phyloP scores from a whole-genome alignment of 2,113 vertebrate species.

The Columbina picui region DNA sequence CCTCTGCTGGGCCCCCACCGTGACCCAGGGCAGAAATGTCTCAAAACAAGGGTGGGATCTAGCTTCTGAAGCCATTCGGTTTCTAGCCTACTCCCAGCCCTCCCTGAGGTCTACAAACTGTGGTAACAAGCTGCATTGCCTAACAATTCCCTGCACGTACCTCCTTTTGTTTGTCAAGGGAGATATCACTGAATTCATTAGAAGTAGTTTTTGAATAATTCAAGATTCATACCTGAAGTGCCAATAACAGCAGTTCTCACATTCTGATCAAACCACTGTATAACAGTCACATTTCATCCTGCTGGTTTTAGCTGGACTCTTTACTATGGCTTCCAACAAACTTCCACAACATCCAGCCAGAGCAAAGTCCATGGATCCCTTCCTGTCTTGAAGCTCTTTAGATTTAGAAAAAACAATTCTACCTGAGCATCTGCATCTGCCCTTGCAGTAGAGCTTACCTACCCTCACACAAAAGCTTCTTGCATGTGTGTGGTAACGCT shows the following conservation, averaged over 20 bases:
- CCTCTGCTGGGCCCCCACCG: rapidly evolving
- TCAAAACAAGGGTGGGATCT: background rate
- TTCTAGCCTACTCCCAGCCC: background rate
- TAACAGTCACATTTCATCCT: background rate
- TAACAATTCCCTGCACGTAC: background rate
- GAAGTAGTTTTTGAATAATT: background rate
- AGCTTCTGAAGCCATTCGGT: background rate
- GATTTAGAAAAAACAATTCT: background rate
- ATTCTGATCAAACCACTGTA: background rate
- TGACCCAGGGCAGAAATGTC: background rate
- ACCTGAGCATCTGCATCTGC: background rate
- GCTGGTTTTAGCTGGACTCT: background rate
- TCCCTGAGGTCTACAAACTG: background rate
- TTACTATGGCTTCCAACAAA: background rate
- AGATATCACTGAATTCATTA: background rate
- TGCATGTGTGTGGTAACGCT: background rate
- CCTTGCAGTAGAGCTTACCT: background rate
- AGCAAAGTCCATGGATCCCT: background rate
- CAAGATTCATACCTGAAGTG: background rate
- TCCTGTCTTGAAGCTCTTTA: background rate
- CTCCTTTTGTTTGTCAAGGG: background rate
- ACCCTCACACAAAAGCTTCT: background rate
- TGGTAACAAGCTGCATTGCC: background rate
- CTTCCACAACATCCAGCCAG: background rate
- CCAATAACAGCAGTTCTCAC: background rate